Base-by-base conservation (phyloP, 23 tunicate genomes). In the Trididemnum clinides region DNA sequence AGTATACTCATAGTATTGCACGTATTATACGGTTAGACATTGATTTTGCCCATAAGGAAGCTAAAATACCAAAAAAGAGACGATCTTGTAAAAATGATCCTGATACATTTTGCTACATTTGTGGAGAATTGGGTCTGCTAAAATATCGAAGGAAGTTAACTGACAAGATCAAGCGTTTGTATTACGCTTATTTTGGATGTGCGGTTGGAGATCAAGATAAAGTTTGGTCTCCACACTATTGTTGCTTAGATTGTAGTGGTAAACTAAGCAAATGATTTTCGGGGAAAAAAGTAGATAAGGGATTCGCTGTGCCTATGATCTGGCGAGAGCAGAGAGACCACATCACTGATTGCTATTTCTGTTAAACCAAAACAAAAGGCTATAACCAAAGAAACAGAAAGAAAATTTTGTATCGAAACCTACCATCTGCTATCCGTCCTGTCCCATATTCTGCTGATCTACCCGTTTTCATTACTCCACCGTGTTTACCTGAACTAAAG, bases 121-220 rank as follows among this genome's bases (percentile, higher is more conserved):
- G 75, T 35, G 73, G 86, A 25, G 57, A 82, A 29, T 39, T n/a
- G 26, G 34, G 30, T 64, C 33, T 64, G 59, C 21, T 12, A 0
- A 82, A 63, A 38, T 39, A 82, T 35, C 30, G 57, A 78, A 54
- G 72, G 28, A 63, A 82, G 21, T 32, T 82, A n/a, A 63, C 38
- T 35, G 33, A 82, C 32, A 82, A 1, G 33, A 64, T 64, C 86
- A 82, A 64, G 75, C 75, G 74, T 82, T 64, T 57, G 59, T 64
- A 64, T 64, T 63, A 82, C 36, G 75, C 74, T 18, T 82, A 82
- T 28, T 82, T 82, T 34, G 86, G 86, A 82, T 82, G 76, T 64
- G 75, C 74, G 75, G 86, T 82, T 35, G 86, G 86, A 33, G 76
- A 82, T 44, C 76, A 82, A 82, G 86, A 64, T n/a, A 82, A 82